Percentiles rank a stretch among this genome's conserved stretches.
Conservation (phyloP, 2,888 invertebrate species). For the Catonia carolina region DNA sequence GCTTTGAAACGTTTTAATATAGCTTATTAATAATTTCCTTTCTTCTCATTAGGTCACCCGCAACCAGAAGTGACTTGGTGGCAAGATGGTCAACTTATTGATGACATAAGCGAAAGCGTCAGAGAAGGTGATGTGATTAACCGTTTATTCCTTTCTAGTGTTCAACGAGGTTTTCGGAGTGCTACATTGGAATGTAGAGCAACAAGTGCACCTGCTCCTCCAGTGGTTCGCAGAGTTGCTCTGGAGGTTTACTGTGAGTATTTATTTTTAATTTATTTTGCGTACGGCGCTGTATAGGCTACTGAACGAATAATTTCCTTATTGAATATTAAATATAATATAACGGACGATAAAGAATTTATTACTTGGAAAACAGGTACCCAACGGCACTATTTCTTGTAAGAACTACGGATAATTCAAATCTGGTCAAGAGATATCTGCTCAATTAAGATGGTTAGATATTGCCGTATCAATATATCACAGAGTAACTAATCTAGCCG, state of each 20-base stretch:
- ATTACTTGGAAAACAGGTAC: not conserved
- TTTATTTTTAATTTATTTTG: not conserved
- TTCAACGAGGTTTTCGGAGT: constrained; percentile 66
- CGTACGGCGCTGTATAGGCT: not conserved
- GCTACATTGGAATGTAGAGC: constrained; percentile 70
- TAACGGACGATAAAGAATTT: constrained; percentile 2
- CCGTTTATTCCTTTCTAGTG: constrained; percentile 64
- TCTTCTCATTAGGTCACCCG: constrained; percentile 84
- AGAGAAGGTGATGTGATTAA: constrained; percentile 56
- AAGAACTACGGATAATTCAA: too few species aligned
- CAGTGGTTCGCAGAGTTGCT: constrained; percentile 63
- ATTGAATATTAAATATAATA: not conserved
- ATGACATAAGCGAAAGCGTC: constrained; percentile 57
- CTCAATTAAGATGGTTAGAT: too few species aligned
- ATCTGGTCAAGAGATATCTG: too few species aligned
- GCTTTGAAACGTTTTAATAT: too few species aligned
- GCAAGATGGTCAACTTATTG: constrained; percentile 65
- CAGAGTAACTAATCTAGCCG: too few species aligned
- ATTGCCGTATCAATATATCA: too few species aligned
- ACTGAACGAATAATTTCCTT: not conserved
- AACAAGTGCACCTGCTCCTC: constrained; percentile 62
- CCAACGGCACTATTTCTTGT: not conserved
- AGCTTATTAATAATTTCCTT: too few species aligned
- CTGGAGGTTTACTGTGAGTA: constrained; percentile 61
- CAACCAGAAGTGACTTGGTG: constrained; percentile 78